Evolutionary conservation across 2,888 invertebrate species (phyloP).

Genomic region (Phortica magna): DNA sequence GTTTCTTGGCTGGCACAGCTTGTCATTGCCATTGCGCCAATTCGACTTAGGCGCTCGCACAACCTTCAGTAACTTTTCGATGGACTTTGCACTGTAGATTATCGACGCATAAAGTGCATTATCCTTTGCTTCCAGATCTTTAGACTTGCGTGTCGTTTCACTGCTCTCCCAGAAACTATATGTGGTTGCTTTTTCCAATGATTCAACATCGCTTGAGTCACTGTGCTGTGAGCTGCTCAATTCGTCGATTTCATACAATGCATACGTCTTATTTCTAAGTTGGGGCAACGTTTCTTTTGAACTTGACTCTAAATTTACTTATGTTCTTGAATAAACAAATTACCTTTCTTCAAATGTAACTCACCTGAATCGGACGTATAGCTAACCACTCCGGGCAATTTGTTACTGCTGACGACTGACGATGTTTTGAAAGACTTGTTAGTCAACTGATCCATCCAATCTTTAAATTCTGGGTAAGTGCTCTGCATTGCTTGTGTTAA

Average conservation of each 20-base stretch:
- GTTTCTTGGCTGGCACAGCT: background rate
- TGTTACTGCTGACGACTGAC: background rate
- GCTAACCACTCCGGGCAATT: background rate
- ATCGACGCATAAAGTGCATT: background rate
- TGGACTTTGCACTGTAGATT: background rate
- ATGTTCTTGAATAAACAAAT: too few relatives aligned
- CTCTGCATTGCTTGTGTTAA: background rate
- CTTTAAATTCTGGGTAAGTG: background rate
- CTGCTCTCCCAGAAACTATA: background rate
- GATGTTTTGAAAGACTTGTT: background rate
- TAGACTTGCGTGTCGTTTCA: background rate
- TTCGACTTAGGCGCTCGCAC: background rate
- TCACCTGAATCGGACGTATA: too few relatives aligned
- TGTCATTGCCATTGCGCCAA: conserved; percentile 1
- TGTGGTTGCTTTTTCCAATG: too few relatives aligned
- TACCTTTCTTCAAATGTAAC: too few relatives aligned
- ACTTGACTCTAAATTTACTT: too few relatives aligned
- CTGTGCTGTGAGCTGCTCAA: background rate
- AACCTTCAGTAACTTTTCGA: background rate
- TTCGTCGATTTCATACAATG: background rate
- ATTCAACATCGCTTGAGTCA: background rate
- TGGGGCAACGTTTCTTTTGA: too few relatives aligned
- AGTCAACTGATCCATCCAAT: background rate
- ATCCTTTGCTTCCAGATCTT: background rate
- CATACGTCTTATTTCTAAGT: too few relatives aligned